phyloP scores from a whole-genome alignment of 2,888 invertebrate species.

The Biston stratarius region DNA sequence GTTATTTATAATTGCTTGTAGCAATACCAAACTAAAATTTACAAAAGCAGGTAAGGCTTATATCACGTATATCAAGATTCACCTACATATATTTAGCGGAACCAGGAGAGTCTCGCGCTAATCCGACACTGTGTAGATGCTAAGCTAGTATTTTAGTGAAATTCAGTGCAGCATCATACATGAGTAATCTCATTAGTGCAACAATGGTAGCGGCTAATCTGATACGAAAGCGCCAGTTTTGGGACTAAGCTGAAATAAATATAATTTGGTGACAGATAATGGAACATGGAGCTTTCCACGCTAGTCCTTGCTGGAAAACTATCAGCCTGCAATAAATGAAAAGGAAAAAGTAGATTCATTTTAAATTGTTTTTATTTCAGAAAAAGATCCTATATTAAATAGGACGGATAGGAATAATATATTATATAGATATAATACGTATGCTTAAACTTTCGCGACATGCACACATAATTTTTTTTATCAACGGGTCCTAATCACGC shows the following conservation, averaged over 20 bases:
- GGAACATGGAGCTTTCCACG: conserved; percentile 40
- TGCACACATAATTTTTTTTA: too few relatives aligned
- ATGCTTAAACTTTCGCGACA: too few relatives aligned
- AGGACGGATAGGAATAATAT: too few relatives aligned
- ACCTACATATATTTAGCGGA: conserved; percentile 21
- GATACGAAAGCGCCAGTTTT: conserved; percentile 57
- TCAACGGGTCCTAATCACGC: too few relatives aligned
- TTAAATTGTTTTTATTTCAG: not conserved
- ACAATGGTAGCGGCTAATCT: conserved; percentile 71
- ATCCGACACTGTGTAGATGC: conserved; percentile 62
- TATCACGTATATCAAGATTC: not conserved
- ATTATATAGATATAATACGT: too few relatives aligned
- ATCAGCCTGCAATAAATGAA: conserved; percentile 6
- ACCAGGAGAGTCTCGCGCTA: conserved; percentile 44
- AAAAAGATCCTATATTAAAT: too few relatives aligned
- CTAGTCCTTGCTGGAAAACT: conserved; percentile 30
- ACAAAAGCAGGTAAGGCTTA: too few relatives aligned
- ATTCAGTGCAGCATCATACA: conserved; percentile 68
- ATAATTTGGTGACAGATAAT: conserved; percentile 53
- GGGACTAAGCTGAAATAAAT: conserved; percentile 54
- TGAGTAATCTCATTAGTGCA: conserved; percentile 71
- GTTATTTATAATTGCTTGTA: too few relatives aligned
- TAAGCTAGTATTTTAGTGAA: conserved; percentile 71
- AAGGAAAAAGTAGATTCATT: not conserved
- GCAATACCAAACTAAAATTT: too few relatives aligned